A percentile compares a stretch with the other conserved stretches of the same genome.
phyloP scores from a whole-genome alignment of 1,140 invertebrate genomes.

The Mesaphorura yosii region DNA sequence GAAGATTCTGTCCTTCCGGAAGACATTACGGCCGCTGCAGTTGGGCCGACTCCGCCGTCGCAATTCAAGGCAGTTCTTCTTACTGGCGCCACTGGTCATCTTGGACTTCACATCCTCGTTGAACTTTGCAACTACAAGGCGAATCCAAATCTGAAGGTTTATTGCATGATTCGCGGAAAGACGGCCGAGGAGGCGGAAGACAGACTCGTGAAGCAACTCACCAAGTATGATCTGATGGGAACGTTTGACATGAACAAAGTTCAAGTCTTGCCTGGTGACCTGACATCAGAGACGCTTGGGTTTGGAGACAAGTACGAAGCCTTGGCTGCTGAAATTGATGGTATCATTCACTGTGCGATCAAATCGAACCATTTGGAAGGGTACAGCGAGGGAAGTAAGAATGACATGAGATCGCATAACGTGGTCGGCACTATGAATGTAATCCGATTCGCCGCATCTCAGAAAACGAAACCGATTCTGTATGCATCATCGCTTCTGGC shows the following conservation, averaged over 20 bases:
- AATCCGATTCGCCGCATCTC: not conserved
- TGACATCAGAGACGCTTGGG: constrained; percentile 1
- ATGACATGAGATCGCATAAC: not conserved
- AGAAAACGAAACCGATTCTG: not conserved
- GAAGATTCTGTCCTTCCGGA: not conserved
- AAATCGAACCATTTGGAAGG: constrained; percentile 2
- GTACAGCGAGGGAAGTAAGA: not conserved
- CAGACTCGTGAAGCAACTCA: not conserved
- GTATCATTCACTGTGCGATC: constrained; percentile 7
- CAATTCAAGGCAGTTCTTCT: constrained; percentile 7
- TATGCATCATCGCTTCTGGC: constrained; percentile 7
- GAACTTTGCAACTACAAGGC: not conserved
- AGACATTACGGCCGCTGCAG: not conserved
- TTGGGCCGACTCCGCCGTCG: not conserved
- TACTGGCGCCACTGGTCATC: constrained; percentile 11
- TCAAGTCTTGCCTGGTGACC: constrained; percentile 1
- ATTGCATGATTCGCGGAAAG: constrained; percentile 1
- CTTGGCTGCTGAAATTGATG: constrained; percentile 3
- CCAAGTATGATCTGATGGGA: constrained; percentile 1
- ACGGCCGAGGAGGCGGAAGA: not conserved
- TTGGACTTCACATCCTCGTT: constrained; percentile 4
- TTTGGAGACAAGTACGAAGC: not conserved
- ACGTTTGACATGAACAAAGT: not conserved
- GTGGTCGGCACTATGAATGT: constrained; percentile 2
- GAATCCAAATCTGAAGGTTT: not conserved